Base-by-base conservation (phyloP, 2,888 invertebrate species). In the Hyposoter didymator region DNA sequence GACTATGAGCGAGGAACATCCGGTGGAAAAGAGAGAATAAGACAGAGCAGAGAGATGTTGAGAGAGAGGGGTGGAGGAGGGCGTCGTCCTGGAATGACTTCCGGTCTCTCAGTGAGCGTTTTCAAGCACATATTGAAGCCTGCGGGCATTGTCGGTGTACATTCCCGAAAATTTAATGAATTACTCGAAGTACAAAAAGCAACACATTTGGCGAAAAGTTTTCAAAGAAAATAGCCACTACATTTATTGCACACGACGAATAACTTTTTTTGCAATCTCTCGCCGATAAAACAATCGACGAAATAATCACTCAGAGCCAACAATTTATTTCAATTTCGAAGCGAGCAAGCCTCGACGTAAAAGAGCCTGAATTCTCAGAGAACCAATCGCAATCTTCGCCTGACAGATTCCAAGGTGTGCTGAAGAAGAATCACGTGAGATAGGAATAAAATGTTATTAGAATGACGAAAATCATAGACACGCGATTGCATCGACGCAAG, bases 1-100 rank as follows among this genome's bases (percentile, higher is more conserved):
- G 78, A 84, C 84, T 82, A 47, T 87, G 87, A 86, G 89, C 88
- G 79, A 88, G 83, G 86, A 81, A 78, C 73, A 74, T 81, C 80
- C 80, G 80, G 73, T 67, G 19, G 67, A 74, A 79, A 78, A 82
- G 47, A 82, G 82, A 32, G 59, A 28, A 28, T n/a, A n/a, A 17
- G 47, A 49, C 39, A 49, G 47, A 49, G 47, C 39, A 49, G 47
- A 59, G 55, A 28, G 55, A 59, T 10, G 22, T 22, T 28, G 55
- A 22, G 55, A 55, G 22, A 12, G 55, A 28, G 55, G 55, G 55
- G 55, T 10, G 2, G 55, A 55, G 39, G 43, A 39, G 72, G 28
- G 47, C 85, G 81, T 84, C 70, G 69, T 64, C 62, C 55, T 64
- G 73, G 82, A 86, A 89, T 88, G 84, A 88, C 82, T 87, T 85